Conservation (phyloP, 2,888 invertebrate genomes). For the Linnaemya tessellans region DNA sequence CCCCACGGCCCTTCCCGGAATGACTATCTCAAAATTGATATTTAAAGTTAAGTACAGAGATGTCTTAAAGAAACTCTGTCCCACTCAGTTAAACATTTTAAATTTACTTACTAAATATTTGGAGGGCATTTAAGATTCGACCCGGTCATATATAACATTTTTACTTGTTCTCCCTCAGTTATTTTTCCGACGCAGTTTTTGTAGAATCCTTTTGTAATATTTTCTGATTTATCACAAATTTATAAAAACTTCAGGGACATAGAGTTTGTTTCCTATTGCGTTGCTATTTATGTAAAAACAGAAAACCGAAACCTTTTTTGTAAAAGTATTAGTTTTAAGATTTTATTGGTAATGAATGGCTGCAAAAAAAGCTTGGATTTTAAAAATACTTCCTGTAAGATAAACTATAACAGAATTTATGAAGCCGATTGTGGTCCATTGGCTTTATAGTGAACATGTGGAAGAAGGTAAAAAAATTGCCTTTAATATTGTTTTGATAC, state of each 20-base stretch:
- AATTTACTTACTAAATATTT: too few relatives aligned
- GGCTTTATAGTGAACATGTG: slow-evolving; percentile 18
- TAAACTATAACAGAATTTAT: not conserved
- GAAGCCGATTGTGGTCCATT: slow-evolving; percentile 15
- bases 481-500: slow-evolving; percentile 18
- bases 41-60: too few relatives aligned
- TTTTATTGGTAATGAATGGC: not conserved
- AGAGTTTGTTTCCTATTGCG: not conserved
- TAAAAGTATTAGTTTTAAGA: not conserved
- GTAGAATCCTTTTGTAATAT: not conserved
- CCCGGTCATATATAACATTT: too few relatives aligned
- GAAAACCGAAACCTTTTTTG: not conserved
- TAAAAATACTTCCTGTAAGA: not conserved
- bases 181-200: not conserved
- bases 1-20: too few relatives aligned
- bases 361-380: not conserved
- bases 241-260: not conserved
- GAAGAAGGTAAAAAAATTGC: not conserved
- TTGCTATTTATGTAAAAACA: not conserved
- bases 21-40: too few relatives aligned
- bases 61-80: too few relatives aligned
- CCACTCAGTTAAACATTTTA: too few relatives aligned
- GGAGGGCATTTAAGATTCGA: too few relatives aligned
- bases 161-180: too few relatives aligned
- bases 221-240: not conserved